Percentiles rank a stretch among this genome's conserved stretches.
Evolutionary conservation across 92 coral and sea anemone species (phyloP).

Genomic region (Ricordea florida): DNA sequence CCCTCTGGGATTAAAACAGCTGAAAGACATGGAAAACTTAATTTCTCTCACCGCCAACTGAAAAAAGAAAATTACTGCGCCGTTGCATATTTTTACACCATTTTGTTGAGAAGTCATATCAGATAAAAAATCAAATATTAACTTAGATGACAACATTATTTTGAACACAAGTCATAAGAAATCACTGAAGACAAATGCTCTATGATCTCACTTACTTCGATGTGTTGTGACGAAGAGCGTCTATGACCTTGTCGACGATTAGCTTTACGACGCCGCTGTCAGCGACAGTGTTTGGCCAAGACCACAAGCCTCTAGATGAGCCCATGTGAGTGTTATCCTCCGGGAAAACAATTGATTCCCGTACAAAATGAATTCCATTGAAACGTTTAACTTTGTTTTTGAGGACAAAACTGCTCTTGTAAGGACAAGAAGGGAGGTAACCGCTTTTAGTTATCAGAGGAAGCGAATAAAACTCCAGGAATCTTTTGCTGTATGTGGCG

Average conservation of each 20-base stretch:
- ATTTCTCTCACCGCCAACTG: no score
- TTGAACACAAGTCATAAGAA: no score
- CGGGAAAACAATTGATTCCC: constrained; percentile 2
- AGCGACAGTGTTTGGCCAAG: not conserved
- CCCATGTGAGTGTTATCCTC: constrained; percentile 4
- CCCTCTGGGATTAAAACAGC: no score
- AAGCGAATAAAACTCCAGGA: not conserved
- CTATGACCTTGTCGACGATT: constrained; percentile 1
- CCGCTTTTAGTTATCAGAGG: not conserved
- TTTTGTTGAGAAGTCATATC: no score
- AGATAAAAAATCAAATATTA: no score
- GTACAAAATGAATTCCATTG: not conserved
- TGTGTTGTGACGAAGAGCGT: not conserved
- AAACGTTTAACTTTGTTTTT: not conserved
- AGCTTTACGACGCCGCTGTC: constrained; percentile 1
- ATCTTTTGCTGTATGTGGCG: not conserved
- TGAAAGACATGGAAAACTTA: no score
- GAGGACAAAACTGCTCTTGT: not conserved
- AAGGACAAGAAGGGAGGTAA: not conserved
- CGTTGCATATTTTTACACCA: no score
- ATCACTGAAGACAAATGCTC: no score
- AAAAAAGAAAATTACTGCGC: no score
- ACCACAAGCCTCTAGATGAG: not conserved
- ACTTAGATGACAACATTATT: no score
- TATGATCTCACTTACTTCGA: constrained; percentile 17